phyloP scores from a whole-genome alignment of 2,888 invertebrate species.

The Cenopis cana region DNA sequence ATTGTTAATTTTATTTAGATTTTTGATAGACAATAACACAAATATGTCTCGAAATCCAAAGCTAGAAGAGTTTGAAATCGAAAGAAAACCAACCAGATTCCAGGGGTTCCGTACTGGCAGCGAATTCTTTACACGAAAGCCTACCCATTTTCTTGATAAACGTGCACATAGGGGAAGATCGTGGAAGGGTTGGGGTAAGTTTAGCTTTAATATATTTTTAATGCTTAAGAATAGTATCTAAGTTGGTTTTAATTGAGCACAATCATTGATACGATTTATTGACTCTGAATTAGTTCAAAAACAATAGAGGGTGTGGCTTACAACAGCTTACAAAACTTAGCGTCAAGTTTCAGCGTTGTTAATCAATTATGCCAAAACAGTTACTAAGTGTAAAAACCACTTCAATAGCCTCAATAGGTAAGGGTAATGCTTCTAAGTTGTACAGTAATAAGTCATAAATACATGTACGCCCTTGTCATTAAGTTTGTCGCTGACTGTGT shows the following conservation, averaged over 20 bases:
- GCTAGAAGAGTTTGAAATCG: conserved; percentile 73
- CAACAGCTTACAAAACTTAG: conserved; percentile 38
- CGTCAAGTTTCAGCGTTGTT: conserved; percentile 30
- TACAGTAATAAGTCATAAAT: too few relatives aligned
- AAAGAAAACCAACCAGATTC: conserved; percentile 61
- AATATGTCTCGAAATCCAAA: conserved; percentile 69
- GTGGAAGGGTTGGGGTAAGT: conserved; percentile 83
- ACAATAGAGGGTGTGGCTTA: conserved; percentile 40
- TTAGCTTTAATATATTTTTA: neutral
- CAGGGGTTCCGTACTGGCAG: conserved; percentile 56
- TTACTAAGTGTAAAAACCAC: neutral
- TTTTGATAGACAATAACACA: conserved; percentile 19
- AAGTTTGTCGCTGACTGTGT: too few relatives aligned
- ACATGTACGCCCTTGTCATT: too few relatives aligned
- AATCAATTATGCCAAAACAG: conserved; percentile 18
- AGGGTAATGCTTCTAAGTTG: too few relatives aligned
- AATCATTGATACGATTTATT: neutral
- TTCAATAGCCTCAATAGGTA: too few relatives aligned
- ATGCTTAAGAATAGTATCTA: neutral
- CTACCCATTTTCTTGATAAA: conserved; percentile 38
- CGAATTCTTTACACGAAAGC: conserved; percentile 59
- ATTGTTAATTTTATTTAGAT: conserved; percentile 36
- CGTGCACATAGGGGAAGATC: conserved; percentile 66
- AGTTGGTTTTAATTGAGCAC: neutral
- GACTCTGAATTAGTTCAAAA: conserved; percentile 25